Evolutionary conservation across 2,888 invertebrate species (phyloP), one percentile per base, ranked within the genome.

Genomic region (Thymelicus lineola): DNA sequence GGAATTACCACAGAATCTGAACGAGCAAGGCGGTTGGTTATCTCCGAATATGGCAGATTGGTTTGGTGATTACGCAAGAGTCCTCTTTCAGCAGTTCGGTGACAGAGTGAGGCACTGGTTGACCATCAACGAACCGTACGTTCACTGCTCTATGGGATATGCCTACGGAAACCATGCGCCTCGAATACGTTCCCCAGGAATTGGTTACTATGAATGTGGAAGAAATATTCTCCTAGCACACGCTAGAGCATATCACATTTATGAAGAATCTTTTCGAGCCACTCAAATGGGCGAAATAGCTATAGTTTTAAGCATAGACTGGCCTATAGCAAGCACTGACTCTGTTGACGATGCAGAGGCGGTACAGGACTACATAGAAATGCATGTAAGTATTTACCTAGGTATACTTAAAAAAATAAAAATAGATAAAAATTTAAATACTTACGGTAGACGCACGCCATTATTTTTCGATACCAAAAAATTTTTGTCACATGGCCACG

Each of bases 71-170:
- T 94, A 92, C 74, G 89, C 94, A 0, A 78, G 86, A 45, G 79
- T 90, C n/a, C 77, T 85, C 3, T 94, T 86, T 74, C 74, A 80
- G 64, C 74, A 80, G 38, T 93, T 90, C 74, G 93, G 94, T 1
- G 91, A 93, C 74, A 82, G 91, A 70, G 93, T 89, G 0, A 89
- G 94, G 75, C 78, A 83, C 42, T 95, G 95, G 95, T 87, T 94
- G 15, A 95, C 95, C 0, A 88, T 94, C 66, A 95, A 95, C 78
- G 95, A 95, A 73, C 94, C 94, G 0, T 81, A 77, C 59, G 75
- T 82, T 55, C 82, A 83, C 68, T 89, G 86, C 70, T 69, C 75
- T 12, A 70, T 73, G 0, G 93, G 91, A 0, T 95, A 95, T 76
- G 90, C 88, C 0, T 62, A 12, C 6, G 81, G 73, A 0, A 66